phyloP scores from a whole-genome alignment of 1,140 invertebrate genomes.

The Bombus affinis region DNA sequence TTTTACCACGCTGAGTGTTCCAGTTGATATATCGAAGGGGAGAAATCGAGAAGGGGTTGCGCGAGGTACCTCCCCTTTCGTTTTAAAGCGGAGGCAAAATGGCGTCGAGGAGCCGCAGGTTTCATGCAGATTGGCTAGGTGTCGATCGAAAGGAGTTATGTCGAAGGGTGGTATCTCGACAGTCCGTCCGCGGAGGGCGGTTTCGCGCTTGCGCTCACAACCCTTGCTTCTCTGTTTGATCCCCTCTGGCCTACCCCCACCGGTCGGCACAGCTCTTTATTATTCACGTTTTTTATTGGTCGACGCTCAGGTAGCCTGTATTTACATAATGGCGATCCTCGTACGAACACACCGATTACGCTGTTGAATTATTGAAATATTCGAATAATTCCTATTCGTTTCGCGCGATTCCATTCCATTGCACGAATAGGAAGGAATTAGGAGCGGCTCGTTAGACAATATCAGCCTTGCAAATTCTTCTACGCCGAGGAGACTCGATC shows the following conservation, averaged over 20 bases:
- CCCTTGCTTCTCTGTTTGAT: slow-evolving; percentile 71
- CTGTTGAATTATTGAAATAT: no score
- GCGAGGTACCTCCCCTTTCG: slow-evolving; percentile 49
- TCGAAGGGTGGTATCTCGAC: slow-evolving; percentile 72
- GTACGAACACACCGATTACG: not conserved
- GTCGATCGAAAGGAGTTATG: slow-evolving; percentile 75
- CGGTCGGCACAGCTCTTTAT: slow-evolving; percentile 69
- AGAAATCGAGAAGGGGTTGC: not conserved
- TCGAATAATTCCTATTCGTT: not conserved
- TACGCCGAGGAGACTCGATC: no score
- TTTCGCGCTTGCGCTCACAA: slow-evolving; percentile 79
- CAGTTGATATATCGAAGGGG: no score
- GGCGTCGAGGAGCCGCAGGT: slow-evolving; percentile 72
- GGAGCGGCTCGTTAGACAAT: not conserved
- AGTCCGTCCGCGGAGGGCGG: slow-evolving; percentile 75
- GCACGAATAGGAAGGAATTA: not conserved
- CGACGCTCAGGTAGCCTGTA: slow-evolving; percentile 40
- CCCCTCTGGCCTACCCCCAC: slow-evolving; percentile 58
- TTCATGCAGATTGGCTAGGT: slow-evolving; percentile 82
- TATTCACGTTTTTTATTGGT: slow-evolving; percentile 74
- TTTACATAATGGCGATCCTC: slow-evolving; percentile 71
- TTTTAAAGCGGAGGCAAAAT: slow-evolving; percentile 78
- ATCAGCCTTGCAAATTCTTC: not conserved
- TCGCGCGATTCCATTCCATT: not conserved
- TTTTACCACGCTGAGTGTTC: not conserved